phyloP scores from a whole-genome alignment of 2,797 vertebrate species.

The Hypotaenidia okinawae region DNA sequence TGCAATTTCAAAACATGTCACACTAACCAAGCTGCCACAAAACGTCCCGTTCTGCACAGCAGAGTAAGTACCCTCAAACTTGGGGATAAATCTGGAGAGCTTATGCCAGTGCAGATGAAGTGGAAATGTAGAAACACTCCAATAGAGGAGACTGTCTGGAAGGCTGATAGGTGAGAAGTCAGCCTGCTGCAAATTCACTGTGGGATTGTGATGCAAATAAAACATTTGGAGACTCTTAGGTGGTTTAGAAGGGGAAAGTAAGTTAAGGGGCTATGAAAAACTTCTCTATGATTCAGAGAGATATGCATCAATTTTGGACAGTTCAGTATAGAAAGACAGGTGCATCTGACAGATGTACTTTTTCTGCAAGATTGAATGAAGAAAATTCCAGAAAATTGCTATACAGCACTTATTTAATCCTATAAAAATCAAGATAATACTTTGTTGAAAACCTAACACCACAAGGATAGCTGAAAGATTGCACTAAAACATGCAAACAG shows the following conservation, averaged over 20 bases:
- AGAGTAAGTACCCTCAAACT: not conserved
- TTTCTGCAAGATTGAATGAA: slow-evolving; percentile 37
- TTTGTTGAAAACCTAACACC: not conserved
- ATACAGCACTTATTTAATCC: slow-evolving; percentile 1
- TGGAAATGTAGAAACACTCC: not conserved
- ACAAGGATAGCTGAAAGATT: not conserved
- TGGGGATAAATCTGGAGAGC: not conserved
- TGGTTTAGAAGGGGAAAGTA: not conserved
- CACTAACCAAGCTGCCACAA: not conserved
- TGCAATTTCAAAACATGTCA: not conserved
- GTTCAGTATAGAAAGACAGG: slow-evolving; percentile 2
- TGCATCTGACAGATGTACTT: not conserved
- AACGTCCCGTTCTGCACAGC: not conserved
- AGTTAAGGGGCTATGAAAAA: not conserved
- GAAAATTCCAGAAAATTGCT: slow-evolving; percentile 20
- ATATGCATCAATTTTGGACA: slow-evolving; percentile 16
- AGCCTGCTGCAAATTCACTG: not conserved
- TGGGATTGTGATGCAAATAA: not conserved
- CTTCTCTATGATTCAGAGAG: not conserved
- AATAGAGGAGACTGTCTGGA: not conserved
- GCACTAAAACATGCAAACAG: not conserved
- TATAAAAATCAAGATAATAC: not conserved
- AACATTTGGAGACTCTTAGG: not conserved
- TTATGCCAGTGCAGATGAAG: not conserved
- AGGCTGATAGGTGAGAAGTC: not conserved